phyloP scores from a whole-genome alignment of 2,113 vertebrate species.

The Pagrus major region DNA sequence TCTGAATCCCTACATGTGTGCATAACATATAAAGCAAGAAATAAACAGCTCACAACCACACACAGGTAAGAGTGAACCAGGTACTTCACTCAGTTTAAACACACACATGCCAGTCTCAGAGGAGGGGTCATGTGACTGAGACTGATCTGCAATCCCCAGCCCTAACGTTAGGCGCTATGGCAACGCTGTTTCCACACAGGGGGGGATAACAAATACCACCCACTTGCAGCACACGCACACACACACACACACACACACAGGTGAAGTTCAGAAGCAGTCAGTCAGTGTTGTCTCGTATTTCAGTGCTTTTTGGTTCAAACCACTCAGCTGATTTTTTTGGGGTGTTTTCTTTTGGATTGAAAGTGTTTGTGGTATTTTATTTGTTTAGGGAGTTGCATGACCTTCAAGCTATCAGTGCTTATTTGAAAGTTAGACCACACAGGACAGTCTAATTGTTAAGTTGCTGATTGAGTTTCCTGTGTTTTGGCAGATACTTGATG shows the following conservation, averaged over 20 bases:
- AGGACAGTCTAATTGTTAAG: neutral
- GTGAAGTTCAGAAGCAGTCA: neutral
- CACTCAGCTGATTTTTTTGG: neutral
- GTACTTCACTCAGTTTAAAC: neutral
- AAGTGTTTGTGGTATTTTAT: neutral
- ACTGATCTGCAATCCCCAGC: slow-evolving; percentile 55
- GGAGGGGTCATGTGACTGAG: slow-evolving; percentile 57
- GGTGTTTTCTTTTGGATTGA: neutral
- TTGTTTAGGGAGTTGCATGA: too few relatives aligned
- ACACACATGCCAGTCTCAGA: slow-evolving; percentile 20
- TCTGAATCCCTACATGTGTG: neutral
- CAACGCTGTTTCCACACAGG: slow-evolving; percentile 63
- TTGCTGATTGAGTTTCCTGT: neutral
- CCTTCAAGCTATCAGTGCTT: neutral
- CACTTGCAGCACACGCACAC: slow-evolving; percentile 32
- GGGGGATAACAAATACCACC: slow-evolving; percentile 57
- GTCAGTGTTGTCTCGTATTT: neutral
- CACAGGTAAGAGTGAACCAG: neutral
- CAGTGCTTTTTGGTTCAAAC: neutral
- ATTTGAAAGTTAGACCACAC: neutral
- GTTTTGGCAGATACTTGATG: neutral
- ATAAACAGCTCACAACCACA: neutral
- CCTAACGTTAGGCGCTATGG: slow-evolving; percentile 50
- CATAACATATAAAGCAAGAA: neutral
- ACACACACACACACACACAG: neutral